Evolutionary conservation across 37 sponge, comb jelly and placozoan species (phyloP).

Genomic region (Chondrosia reniformis): DNA sequence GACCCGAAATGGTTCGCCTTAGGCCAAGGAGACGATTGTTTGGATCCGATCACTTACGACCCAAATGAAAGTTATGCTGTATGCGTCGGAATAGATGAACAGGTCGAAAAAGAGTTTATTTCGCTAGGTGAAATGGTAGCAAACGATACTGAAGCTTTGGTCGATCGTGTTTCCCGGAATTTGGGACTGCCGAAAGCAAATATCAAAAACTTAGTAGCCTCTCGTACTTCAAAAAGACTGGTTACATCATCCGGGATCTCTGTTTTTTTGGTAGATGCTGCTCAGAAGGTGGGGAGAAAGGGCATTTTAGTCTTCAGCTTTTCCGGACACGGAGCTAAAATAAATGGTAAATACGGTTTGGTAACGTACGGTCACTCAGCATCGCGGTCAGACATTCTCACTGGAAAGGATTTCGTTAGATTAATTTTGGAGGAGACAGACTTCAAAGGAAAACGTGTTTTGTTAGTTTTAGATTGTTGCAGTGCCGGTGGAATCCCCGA

Average conservation of each 20-base stretch:
- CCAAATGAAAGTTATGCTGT: constrained; percentile 57
- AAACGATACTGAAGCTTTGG: neutral
- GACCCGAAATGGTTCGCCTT: too few species aligned
- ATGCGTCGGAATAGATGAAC: constrained; percentile 53
- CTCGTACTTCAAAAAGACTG: neutral
- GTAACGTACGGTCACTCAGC: neutral
- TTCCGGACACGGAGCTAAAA: constrained; percentile 60
- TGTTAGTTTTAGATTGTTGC: constrained; percentile 12
- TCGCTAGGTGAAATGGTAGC: constrained; percentile 12
- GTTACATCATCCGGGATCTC: constrained; percentile 36
- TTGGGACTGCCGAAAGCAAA: constrained; percentile 23
- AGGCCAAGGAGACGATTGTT: too few species aligned
- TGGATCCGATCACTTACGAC: constrained; percentile 36
- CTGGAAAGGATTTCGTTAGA: neutral
- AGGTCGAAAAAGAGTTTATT: constrained; percentile 9
- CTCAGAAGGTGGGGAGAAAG: constrained; percentile 35
- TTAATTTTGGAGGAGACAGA: neutral
- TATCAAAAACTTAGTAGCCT: constrained; percentile 5
- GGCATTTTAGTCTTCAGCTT: constrained; percentile 62
- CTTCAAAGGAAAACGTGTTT: neutral
- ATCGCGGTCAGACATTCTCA: neutral
- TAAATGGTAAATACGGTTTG: neutral
- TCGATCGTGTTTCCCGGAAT: neutral
- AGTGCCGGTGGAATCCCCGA: constrained; percentile 6
- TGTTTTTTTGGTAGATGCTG: constrained; percentile 32